Base-by-base conservation (phyloP, 2,888 invertebrate genomes). In the Electrophaes corylata region DNA sequence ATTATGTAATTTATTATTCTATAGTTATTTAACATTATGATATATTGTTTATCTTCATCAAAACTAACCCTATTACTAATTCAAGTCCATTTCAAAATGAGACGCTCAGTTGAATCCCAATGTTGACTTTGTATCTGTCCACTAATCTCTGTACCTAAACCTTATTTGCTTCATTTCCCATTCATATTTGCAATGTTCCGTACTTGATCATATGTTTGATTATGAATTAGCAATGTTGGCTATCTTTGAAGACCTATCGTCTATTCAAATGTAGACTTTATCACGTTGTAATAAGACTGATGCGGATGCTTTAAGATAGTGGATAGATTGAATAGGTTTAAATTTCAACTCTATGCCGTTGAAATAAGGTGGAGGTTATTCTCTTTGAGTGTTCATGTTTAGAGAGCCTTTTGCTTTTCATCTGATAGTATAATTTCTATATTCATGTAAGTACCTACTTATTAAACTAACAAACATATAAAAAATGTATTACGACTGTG, bases 351-450 rank as follows among this genome's bases (percentile, higher is more conserved):
- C 11, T 47, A 39, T 19, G 11, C 5, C 3, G 4, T 47, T 20
- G 40, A 11, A 23, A 23, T 41, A 48, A n/a, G 53, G 31, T 52
- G 20, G 26, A 45, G 31, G 57, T 59, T 59, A 70, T 71, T 72
- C 70, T 61, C 73, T 75, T 73, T 75, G 75, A 73, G 57, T 59
- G 53, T 57, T 23, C 39, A 59, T 65, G 62, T 69, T 69, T 73
- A 67, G 64, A 57, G 53, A 64, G 56, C 61, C 66, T 67, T 68
- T 64, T 61, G 58, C 54, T 58, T 60, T 37, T 40, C 41, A 62
- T 66, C 56, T 53, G 63, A 65, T 59, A 44, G 39, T 61, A 60
- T 57, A 47, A 46, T 46, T 56, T 58, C n/a, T 41, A 35, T 43
- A 47, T 54, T 23, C 16, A 40, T 47, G 16, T n/a, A n/a, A n/a